Conservation (phyloP, 2,888 invertebrate genomes). For the Synergus japonicus region DNA sequence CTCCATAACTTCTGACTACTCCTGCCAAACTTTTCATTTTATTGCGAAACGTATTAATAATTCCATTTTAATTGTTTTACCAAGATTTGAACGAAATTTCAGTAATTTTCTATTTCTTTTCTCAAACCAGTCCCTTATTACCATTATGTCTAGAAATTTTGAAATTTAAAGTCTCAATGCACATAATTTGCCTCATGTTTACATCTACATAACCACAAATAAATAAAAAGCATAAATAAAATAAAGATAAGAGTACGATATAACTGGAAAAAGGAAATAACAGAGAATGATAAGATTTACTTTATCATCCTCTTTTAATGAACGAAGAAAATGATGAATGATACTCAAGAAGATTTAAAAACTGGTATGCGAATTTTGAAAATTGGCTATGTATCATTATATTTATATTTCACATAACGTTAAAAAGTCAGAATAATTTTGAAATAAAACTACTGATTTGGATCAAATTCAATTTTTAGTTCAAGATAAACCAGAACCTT, state of each 20-base stretch:
- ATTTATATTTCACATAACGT: neutral
- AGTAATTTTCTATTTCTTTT: neutral
- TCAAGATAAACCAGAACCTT: neutral
- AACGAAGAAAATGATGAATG: neutral
- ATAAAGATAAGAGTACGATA: neutral
- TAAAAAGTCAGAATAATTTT: neutral
- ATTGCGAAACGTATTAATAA: neutral
- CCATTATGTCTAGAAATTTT: neutral
- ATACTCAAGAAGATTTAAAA: neutral
- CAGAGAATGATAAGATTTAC: neutral
- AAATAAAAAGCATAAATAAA: neutral
- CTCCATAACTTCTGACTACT: neutral
- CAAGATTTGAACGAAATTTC: neutral
- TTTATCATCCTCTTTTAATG: neutral
- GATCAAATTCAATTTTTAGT: neutral
- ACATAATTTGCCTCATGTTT: neutral
- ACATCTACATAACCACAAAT: neutral
- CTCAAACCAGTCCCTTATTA: neutral
- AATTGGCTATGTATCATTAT: neutral
- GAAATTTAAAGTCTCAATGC: neutral
- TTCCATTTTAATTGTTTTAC: neutral
- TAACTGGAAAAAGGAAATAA: neutral
- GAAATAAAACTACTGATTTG: neutral
- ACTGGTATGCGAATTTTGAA: neutral
- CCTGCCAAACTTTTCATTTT: neutral